Base-by-base conservation (phyloP, 92 coral and sea anemone genomes). In the Zoanthus sansibaricus region DNA sequence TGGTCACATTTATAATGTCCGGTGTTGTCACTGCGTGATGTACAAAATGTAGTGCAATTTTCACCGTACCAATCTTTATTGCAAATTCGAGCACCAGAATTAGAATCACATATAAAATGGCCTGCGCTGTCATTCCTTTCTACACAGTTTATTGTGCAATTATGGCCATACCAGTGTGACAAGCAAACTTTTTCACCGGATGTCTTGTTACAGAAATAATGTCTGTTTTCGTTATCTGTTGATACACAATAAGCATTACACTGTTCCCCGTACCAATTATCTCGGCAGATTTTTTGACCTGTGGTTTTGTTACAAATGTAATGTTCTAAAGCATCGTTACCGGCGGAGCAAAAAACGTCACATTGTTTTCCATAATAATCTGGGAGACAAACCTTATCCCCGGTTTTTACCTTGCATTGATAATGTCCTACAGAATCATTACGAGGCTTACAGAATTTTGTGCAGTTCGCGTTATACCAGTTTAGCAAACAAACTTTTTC, bases 401-500 rank as follows among this genome's bases (percentile, higher is more conserved):
- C 96, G 18, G 87, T 91, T 44, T n/a, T 37, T 62, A 25, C 31
- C 52, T 89, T 68, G 76, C 96, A 93, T 1, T 58, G 75, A 70
- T 88, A 93, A 61, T 90, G 95, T 12, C 78, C 93, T 54, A 20
- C 55, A 16, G 62, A 66, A 74, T 91, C 93, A 3, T 88, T 88
- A 7, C 94, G 93, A 20, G 96, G 90, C 25, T 82, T 54, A 80
- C 98, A 94, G 69, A 51, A 78, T 15, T 87, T 86, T 0, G 97
- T 94, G 54, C 98, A 95, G 69, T 95, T 91, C 3, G n/a, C 45
- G 44, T 93, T 95, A 75, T 82, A 86, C 98, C 98, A 93, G 86
- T 79, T 31, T 1, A 56, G 77, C 71, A 93, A 80, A 75, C 98
- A 95, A 9, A 91, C 71, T 85, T 78, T 91, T 77, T 85, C 74